Base-by-base conservation (phyloP, 2,113 vertebrate species). In the Sitta europaea region DNA sequence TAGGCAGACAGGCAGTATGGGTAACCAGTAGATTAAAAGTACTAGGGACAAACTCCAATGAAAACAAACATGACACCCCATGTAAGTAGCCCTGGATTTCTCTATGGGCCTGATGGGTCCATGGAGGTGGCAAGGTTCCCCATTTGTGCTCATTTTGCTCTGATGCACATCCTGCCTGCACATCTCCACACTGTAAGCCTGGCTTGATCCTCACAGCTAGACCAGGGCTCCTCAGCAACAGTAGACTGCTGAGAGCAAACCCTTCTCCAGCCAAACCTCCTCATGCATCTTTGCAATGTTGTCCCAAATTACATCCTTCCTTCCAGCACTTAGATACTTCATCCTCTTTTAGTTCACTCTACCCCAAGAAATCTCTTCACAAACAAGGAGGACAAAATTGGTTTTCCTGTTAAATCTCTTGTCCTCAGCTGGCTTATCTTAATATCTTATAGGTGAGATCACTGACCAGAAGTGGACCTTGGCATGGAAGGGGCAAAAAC, bases 1-100 rank as follows among this genome's bases (percentile, higher is more conserved):
- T 2, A 1, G 22, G 20, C 9, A 71, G 11, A n/a, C 27, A 25
- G 36, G 9, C 15, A 31, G 15, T 27, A 20, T 3, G 1, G 38
- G 14, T 36, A 85, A 61, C 6, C 7, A 27, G 65, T 12, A 62
- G 9, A 42, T 86, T 76, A 58, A 62, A 90, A 55, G 25, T 28
- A 25, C 58, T 18, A 40, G 36, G 42, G 40, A 17, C 20, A 80
- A 29, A 58, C 2, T 13, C 16, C 7, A 7, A 19, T 18, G 40
- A 61, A 73, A 77, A 7, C 16, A 55, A 67, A 42, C 13, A 11
- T 2, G 12, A 58, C 33, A 23, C 14, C 15, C 35, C 17, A 1
- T 0, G 0, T 21, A 29, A 48, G 35, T 27, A 62, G 6, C 14
- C 25, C 33, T 3, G 1, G 21, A 20, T 58, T 87, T 81, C 66